A percentile compares a stretch with the other conserved stretches of the same genome.
phyloP scores from a whole-genome alignment of 2,888 invertebrate genomes.

The Tuta absoluta region DNA sequence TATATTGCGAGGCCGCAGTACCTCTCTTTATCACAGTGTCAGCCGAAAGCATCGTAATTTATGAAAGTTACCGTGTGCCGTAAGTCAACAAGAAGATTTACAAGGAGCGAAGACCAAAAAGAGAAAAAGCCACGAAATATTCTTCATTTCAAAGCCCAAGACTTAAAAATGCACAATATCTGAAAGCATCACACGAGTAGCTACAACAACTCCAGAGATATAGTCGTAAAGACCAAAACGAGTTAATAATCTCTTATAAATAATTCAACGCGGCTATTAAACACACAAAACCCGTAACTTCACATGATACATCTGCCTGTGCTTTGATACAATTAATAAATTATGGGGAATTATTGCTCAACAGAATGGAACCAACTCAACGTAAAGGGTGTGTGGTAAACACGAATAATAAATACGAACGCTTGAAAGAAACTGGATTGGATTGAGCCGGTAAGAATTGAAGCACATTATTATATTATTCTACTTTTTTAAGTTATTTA shows the following conservation, averaged over 20 bases:
- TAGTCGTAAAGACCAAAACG: slow-evolving; percentile 32
- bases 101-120: neutral
- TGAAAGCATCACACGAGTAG: neutral
- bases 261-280: slow-evolving; percentile 42
- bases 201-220: neutral
- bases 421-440: slow-evolving; percentile 63
- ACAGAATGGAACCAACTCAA: slow-evolving; percentile 48
- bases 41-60: neutral
- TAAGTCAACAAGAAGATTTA: neutral
- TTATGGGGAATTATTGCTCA: slow-evolving; percentile 54
- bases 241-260: slow-evolving; percentile 40
- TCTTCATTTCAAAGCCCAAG: neutral
- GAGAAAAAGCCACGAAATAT: neutral
- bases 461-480: slow-evolving; percentile 38
- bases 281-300: slow-evolving; percentile 42
- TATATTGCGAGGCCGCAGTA: slow-evolving; percentile 26
- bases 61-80: slow-evolving; percentile 4
- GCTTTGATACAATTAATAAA: slow-evolving; percentile 58
- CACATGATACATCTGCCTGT: slow-evolving; percentile 58
- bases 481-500: slow-evolving; percentile 43
- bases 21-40: slow-evolving; percentile 23
- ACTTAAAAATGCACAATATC: neutral
- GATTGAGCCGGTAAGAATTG: slow-evolving; percentile 57
- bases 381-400: slow-evolving; percentile 63
- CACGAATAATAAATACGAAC: slow-evolving; percentile 57